Evolutionary conservation across 2,113 vertebrate species (phyloP), one percentile per base, ranked within the genome.

Genomic region (Melanocharis versteri): DNA sequence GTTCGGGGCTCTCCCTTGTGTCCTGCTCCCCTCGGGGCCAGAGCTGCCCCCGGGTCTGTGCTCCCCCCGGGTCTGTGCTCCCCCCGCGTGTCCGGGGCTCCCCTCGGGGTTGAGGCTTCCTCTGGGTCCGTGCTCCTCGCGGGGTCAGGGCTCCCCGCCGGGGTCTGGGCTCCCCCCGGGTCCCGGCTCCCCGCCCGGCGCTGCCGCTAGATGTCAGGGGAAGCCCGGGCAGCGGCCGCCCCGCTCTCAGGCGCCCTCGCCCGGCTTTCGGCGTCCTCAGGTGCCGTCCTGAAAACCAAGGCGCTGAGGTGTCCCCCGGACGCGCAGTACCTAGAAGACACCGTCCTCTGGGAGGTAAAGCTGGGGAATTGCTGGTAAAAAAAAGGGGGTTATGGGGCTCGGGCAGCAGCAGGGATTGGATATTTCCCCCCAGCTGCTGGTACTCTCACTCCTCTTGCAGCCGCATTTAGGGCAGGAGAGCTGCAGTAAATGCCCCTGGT

Each of bases 281-380:
- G 99, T 47, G 95, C 98, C 56, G 71, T 99, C 72, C 76, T 99
- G 96, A 98, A 97, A 95, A 64, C 95, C n/a, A 98, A 98, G 2
- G 26, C 91, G 45, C 97, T 98, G 71, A 98, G 98, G 1, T 57
- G 97, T 6, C 97, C 98, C 13, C 68, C 96, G 12, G 98, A 98
- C 57, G 75, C 87, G 10, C 95, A 91, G 44, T 97, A 97, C 96
- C 98, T 58, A 9, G 98, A 98, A 57, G 98, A 98, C 96, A 72
- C 77, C 44, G 56, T 98, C 81, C 98, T 98, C 93, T 98, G 98
- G 98, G 98, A 99, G 99, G 99, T 99, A 85, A 98, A 65, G 12
- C 4, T 16, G 48, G 13, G n/a, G 10, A 13, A 6, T 31, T 28
- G 31, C 2, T 37, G 17, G 11, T 20, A 4, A 45, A 60, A 4